Conservation (phyloP, 2,888 invertebrate genomes). For the Chironomus tentans region DNA sequence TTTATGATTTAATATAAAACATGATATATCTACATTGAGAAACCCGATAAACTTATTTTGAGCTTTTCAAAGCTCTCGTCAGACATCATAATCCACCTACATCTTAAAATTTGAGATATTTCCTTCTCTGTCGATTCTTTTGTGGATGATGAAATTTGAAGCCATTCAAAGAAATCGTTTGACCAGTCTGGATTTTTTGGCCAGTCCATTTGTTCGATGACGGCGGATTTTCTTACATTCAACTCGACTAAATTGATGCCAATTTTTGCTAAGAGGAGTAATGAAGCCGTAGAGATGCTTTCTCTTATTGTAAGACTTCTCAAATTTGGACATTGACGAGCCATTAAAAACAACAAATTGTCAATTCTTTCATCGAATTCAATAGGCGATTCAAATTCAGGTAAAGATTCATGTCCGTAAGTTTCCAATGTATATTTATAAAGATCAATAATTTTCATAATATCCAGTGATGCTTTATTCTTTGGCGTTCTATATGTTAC, state of each 20-base stretch:
- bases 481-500: conserved; percentile 56
- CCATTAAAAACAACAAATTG: conserved; percentile 54
- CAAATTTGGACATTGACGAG: conserved; percentile 55
- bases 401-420: conserved; percentile 59
- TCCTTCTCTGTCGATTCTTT: conserved; percentile 58
- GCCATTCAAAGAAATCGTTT: conserved; percentile 55
- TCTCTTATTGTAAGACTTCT: conserved; percentile 63
- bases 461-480: conserved; percentile 45
- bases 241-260: conserved; percentile 53
- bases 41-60: conserved; percentile 34
- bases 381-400: conserved; percentile 55
- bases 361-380: conserved; percentile 64
- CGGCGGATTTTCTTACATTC: conserved; percentile 59
- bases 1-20: too few relatives aligned
- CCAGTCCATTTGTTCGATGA: conserved; percentile 60
- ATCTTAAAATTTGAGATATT: conserved; percentile 57
- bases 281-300: conserved; percentile 66
- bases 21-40: not conserved
- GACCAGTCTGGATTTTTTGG: conserved; percentile 56
- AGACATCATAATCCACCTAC: conserved; percentile 56
- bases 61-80: conserved; percentile 55
- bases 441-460: conserved; percentile 50
- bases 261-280: conserved; percentile 57
- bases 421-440: conserved; percentile 53
- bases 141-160: conserved; percentile 51